A percentile compares a stretch with the other conserved stretches of the same genome.
Conservation (phyloP, 2,113 vertebrate genomes). For the Pycnonotus jocosus region DNA sequence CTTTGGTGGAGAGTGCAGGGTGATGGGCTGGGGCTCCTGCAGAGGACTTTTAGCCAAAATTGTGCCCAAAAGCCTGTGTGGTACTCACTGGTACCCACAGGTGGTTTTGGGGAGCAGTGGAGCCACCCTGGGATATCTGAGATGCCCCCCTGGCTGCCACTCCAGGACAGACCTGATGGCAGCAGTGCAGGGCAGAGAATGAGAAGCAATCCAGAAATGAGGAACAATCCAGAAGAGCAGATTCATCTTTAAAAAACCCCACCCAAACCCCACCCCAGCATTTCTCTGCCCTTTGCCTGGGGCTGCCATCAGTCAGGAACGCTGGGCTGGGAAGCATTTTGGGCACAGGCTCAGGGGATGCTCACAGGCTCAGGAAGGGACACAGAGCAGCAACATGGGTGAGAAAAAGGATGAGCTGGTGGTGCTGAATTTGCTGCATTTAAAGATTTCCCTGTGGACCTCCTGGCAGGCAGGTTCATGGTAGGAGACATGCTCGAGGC, state of each 20-base stretch:
- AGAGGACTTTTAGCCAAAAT: background rate
- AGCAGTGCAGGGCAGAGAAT: conserved; percentile 17
- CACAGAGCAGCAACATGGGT: fast-evolving
- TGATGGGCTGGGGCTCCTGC: fast-evolving
- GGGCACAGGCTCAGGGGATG: background rate
- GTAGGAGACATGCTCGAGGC: fast-evolving
- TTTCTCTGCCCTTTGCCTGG: background rate
- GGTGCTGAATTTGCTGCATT: background rate
- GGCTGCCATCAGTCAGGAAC: background rate
- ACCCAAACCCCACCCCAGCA: fast-evolving
- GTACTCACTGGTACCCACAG: fast-evolving
- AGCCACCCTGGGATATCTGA: fast-evolving
- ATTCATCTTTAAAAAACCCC: background rate
- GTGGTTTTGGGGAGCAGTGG: background rate
- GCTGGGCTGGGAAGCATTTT: fast-evolving
- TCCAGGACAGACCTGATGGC: background rate
- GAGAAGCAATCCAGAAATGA: background rate
- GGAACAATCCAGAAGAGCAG: background rate
- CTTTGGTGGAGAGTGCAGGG: background rate
- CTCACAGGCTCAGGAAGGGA: fast-evolving
- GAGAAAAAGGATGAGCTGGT: background rate
- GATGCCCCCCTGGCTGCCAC: background rate
- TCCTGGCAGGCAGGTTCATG: background rate
- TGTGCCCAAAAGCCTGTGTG: fast-evolving
- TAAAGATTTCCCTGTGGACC: fast-evolving